Conservation (phyloP, 2,797 vertebrate genomes). For the Nannoperca australis region DNA sequence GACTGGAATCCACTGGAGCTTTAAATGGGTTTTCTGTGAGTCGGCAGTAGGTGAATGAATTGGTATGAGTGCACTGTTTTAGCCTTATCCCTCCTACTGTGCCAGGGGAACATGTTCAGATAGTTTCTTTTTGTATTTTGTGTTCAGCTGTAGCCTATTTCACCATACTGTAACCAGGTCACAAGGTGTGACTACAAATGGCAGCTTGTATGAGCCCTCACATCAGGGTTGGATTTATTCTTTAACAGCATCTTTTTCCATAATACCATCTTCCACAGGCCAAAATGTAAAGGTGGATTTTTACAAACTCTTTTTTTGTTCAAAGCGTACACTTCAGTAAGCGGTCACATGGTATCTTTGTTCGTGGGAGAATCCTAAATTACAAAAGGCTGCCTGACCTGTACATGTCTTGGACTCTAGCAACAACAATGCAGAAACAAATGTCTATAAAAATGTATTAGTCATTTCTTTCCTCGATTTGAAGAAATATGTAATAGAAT, state of each 20-base stretch:
- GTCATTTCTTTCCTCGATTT: conserved; percentile 47
- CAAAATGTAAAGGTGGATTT: conserved; percentile 57
- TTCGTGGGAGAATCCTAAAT: conserved; percentile 37
- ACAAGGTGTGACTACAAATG: conserved; percentile 63
- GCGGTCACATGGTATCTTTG: conserved; percentile 33
- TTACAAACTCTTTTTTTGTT: conserved; percentile 9
- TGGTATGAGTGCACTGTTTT: conserved; percentile 53
- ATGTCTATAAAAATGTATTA: conserved; percentile 49
- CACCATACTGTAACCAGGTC: conserved; percentile 69
- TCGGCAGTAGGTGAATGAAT: conserved; percentile 43
- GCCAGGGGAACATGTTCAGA: conserved; percentile 50
- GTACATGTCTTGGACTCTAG: conserved; percentile 52
- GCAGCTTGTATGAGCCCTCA: conserved; percentile 74
- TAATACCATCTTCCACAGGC: conserved; percentile 55
- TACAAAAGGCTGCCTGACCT: conserved; percentile 59
- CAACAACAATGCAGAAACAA: conserved; percentile 57
- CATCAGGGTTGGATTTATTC: conserved; percentile 48
- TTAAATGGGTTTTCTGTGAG: conserved; percentile 27
- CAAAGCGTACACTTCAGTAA: conserved; percentile 44
- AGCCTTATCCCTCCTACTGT: conserved; percentile 72
- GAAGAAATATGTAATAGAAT: conserved; percentile 45
- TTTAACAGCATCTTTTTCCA: conserved; percentile 42
- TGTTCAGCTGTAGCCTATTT: conserved; percentile 63
- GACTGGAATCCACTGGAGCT: conserved; percentile 48
- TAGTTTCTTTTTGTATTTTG: conserved; percentile 15